These are phyloP conservation scores for Prinia subflava DNA, from an alignment of 2,113 vertebrate species.

Conservation along the genomic window DNA sequence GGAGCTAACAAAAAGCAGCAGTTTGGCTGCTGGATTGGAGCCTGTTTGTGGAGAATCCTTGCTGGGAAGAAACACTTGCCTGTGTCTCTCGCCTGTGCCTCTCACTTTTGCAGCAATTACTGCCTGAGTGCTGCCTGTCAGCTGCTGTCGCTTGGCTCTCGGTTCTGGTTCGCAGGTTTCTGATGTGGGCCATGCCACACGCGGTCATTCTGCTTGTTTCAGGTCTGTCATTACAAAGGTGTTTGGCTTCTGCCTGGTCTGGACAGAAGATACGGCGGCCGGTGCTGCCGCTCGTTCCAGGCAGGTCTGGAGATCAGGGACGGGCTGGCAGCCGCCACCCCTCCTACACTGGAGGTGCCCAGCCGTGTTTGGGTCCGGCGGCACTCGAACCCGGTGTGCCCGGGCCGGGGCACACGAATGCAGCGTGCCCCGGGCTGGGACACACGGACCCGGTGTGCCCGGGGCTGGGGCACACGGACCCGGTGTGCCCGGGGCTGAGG, in stretches of 20 bases:
- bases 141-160: neutral
- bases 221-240: neutral
- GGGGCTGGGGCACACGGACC: too few relatives aligned
- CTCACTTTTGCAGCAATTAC: neutral
- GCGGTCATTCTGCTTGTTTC: neutral
- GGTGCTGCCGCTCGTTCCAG: neutral
- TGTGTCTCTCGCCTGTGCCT: neutral
- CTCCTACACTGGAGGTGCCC: neutral
- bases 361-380: neutral
- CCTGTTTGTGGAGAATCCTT: neutral
- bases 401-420: too few relatives aligned
- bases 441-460: too few relatives aligned
- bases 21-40: neutral
- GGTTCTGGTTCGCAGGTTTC: neutral
- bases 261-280: neutral
- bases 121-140: neutral
- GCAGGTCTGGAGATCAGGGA: neutral
- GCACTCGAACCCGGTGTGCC: fast-evolving
- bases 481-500: too few relatives aligned
- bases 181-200: neutral
- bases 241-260: neutral
- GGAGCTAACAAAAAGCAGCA: neutral
- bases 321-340: neutral
- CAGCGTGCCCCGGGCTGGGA: too few relatives aligned
- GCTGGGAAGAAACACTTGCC: neutral